phyloP scores from a whole-genome alignment of 2,797 vertebrate species.

The Prionace glauca region DNA sequence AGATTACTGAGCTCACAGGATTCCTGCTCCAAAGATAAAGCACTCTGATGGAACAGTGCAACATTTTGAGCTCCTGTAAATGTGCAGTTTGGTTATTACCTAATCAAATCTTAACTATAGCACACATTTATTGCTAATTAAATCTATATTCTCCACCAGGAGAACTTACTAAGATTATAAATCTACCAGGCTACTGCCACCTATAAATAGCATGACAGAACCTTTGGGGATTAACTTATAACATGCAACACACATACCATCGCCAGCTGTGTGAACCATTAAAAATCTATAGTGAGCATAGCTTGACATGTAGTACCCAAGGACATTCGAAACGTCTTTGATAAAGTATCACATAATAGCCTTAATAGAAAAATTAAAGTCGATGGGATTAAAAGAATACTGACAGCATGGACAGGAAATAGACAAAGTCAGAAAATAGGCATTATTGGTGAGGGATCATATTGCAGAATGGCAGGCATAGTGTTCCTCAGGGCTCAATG shows the following conservation, averaged over 20 bases:
- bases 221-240: background rate
- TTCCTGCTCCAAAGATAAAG: background rate
- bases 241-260: too few relatives aligned
- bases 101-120: background rate
- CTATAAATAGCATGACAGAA: background rate
- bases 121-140: background rate
- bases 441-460: background rate
- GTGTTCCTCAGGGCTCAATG: background rate
- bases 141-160: background rate
- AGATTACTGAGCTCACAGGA: background rate
- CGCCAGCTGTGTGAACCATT: background rate
- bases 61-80: background rate
- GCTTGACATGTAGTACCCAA: background rate
- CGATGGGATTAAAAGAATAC: background rate
- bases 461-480: background rate
- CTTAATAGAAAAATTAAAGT: background rate
- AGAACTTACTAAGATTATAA: background rate
- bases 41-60: background rate
- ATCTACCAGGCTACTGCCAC: background rate
- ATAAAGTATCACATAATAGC: background rate
- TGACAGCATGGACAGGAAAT: background rate
- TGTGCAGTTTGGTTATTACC: background rate
- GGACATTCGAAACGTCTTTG: background rate
- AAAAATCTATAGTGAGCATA: background rate
- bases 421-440: background rate